A percentile compares a stretch with the other conserved stretches of the same genome.
Conservation (phyloP, 2,113 vertebrate species). For the Limnothrissa miodon region DNA sequence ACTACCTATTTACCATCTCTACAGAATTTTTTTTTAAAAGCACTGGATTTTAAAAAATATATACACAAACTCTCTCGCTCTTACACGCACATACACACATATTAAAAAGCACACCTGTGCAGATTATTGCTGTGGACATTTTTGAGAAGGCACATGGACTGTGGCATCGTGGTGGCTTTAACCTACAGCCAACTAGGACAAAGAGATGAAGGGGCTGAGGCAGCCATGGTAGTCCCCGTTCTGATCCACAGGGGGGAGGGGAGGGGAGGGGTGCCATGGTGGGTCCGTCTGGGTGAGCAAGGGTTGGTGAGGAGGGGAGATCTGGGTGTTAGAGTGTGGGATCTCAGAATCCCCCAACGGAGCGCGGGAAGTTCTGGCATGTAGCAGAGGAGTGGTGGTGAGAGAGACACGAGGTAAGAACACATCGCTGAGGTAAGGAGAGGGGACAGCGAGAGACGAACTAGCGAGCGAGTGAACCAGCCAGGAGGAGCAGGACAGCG, state of each 20-base stretch:
- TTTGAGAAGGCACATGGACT: conserved; percentile 84
- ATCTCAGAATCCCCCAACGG: not conserved
- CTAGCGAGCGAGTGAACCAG: not conserved
- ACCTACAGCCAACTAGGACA: conserved; percentile 15
- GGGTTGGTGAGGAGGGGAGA: conserved; percentile 38
- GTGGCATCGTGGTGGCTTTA: conserved; percentile 60
- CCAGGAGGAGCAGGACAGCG: not conserved
- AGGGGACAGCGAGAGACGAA: not conserved
- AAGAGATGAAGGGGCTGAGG: conserved; percentile 53
- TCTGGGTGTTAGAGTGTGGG: not conserved
- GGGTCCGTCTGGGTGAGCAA: conserved; percentile 51
- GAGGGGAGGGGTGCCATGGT: conserved; percentile 14
- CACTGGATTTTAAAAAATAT: conserved; percentile 53
- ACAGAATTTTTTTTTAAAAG: conserved; percentile 62
- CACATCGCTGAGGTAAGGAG: conserved; percentile 69
- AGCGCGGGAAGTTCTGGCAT: not conserved
- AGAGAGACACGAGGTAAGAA: conserved; percentile 80
- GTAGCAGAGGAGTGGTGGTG: not conserved
- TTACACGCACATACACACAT: not conserved
- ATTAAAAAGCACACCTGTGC: conserved; percentile 67
- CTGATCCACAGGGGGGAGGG: conserved; percentile 61
- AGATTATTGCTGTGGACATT: conserved; percentile 70
- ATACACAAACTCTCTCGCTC: not conserved
- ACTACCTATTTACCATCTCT: conserved; percentile 67
- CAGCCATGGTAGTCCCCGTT: conserved; percentile 30